These are phyloP conservation scores for Formica aserva DNA, from an alignment of 2,888 invertebrate species.

Conservation along the genomic window DNA sequence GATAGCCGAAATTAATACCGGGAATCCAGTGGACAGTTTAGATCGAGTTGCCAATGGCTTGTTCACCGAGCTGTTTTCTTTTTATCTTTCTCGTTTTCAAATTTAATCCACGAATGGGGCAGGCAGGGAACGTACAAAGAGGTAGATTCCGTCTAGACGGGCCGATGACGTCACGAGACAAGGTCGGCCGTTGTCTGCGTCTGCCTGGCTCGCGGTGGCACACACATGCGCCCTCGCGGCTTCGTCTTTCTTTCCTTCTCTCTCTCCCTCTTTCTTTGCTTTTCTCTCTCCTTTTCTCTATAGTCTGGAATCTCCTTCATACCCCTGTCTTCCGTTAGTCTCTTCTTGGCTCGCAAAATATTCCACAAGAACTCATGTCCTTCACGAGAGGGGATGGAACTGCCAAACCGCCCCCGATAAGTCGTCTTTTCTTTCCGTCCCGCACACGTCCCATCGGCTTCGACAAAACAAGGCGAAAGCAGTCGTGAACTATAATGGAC, in stretches of 20 bases:
- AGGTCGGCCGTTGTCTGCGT: slow-evolving; percentile 80
- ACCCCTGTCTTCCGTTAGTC: slow-evolving; percentile 32
- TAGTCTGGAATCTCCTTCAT: slow-evolving; percentile 26
- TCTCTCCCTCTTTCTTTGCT: slow-evolving; percentile 11
- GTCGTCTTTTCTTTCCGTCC: neutral
- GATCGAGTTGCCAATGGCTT: slow-evolving; percentile 71
- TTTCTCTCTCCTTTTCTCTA: slow-evolving; percentile 8
- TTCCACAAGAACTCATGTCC: slow-evolving; percentile 24
- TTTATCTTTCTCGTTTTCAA: slow-evolving; percentile 70
- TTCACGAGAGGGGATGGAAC: slow-evolving; percentile 14
- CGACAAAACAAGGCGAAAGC: slow-evolving; percentile 15
- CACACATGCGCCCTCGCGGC: slow-evolving; percentile 55
- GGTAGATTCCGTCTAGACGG: slow-evolving; percentile 81
- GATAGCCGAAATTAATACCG: slow-evolving; percentile 72
- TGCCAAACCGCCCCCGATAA: slow-evolving; percentile 20
- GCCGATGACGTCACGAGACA: slow-evolving; percentile 81
- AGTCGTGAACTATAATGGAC: slow-evolving; percentile 35
- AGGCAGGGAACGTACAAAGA: slow-evolving; percentile 75
- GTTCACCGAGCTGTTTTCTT: slow-evolving; percentile 65
- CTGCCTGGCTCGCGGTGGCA: slow-evolving; percentile 59
- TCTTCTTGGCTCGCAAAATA: slow-evolving; percentile 36
- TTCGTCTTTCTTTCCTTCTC: slow-evolving; percentile 20
- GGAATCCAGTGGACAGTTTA: slow-evolving; percentile 65
- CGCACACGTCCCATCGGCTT: neutral
- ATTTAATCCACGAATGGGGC: slow-evolving; percentile 78